phyloP scores from a whole-genome alignment of 2,888 invertebrate genomes.

The Ellobium chinense region DNA sequence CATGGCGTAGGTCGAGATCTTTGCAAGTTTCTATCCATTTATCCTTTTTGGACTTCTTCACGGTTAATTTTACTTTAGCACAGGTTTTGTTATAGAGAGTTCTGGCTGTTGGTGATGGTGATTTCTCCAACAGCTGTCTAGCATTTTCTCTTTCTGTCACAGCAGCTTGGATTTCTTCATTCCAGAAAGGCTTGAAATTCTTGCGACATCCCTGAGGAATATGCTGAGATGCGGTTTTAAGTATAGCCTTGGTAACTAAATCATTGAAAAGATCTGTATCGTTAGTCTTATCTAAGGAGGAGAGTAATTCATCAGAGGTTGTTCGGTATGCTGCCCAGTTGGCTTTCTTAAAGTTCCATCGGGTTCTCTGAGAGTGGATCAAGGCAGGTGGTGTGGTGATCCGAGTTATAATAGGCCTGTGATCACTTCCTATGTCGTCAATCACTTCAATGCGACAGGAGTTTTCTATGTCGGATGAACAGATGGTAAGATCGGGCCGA shows the following conservation, averaged over 20 bases:
- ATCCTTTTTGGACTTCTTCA: not conserved
- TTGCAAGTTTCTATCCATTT: not conserved
- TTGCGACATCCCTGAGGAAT: not conserved
- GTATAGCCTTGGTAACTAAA: not conserved
- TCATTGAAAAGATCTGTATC: not conserved
- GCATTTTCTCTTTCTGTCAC: not conserved
- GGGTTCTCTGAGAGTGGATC: not conserved
- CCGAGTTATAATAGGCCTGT: not conserved
- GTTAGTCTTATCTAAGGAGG: not conserved
- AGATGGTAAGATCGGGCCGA: not conserved
- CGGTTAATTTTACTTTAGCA: not conserved
- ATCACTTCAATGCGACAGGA: not conserved
- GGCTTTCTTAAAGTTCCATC: slow-evolving; percentile 10
- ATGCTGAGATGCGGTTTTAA: not conserved
- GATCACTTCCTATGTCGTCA: slow-evolving; percentile 5
- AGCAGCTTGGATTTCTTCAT: not conserved
- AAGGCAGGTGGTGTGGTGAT: not conserved
- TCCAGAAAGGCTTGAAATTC: not conserved
- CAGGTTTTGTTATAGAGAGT: not conserved
- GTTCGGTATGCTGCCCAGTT: not conserved
- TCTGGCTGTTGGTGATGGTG: not conserved
- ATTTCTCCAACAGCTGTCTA: not conserved
- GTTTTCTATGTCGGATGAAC: not conserved
- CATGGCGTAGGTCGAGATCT: not conserved
- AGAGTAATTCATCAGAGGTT: not conserved